Base-by-base conservation (phyloP, 2,113 vertebrate genomes). In the Felis chaus region DNA sequence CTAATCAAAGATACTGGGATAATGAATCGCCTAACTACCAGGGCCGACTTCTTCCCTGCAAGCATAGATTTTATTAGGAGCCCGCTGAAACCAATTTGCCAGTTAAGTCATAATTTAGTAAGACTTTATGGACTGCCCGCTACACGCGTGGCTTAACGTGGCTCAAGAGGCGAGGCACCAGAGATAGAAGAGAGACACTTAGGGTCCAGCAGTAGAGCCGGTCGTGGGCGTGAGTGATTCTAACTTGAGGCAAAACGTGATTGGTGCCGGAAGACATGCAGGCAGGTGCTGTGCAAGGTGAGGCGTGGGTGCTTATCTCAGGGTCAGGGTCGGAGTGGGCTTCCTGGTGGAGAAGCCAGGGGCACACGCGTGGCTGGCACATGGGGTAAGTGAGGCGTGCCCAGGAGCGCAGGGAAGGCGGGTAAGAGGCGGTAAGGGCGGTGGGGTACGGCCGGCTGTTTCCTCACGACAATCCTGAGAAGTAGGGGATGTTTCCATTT, bases 1-100 rank as follows among this genome's bases (percentile, higher is more conserved):
- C 89, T 93, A 89, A 97, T 92, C 63, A 95, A 85, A 97, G 89
- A 87, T 84, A 65, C 5, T 94, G 87, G 76, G 97, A 94, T 97
- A 96, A 97, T 92, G 90, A 97, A 95, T 95, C 96, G 92, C 89
- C 79, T 71, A 84, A 94, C 79, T 31, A 63, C 48, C 69, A 12
- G 14, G 79, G 29, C 92, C 84, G 76, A 81, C 65, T 53, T 7
- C 95, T 85, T 83, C 50, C 84, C 79, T 89, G 76, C 16, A 55
- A 90, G 92, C 90, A 80, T 81, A 21, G 23, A 96, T 97, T 96
- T 88, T 80, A 98, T 96, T 96, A 97, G 95, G 86, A 85, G 93
- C 81, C 80, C 95, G 65, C 69, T 97, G 95, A 97, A 98, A 92
- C 87, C 83, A 94, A 91, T 96, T 94, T 96, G 41, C 94, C 94